phyloP scores from a whole-genome alignment of 2,797 vertebrate genomes.

The Remorina albescens region DNA sequence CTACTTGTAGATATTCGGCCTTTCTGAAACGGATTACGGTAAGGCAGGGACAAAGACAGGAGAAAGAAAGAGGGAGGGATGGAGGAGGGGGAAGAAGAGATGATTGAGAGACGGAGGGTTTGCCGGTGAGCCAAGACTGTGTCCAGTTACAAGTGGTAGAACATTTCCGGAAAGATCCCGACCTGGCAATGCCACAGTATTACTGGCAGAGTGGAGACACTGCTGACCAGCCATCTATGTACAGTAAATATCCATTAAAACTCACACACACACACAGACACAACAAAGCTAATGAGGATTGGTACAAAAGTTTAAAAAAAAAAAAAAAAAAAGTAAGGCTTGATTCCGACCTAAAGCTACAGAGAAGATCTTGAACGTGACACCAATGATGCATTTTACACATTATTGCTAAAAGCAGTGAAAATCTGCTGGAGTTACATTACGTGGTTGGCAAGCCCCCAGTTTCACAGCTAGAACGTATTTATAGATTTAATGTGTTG shows the following conservation, averaged over 20 bases:
- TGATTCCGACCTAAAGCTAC: constrained; percentile 2
- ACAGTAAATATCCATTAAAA: constrained; percentile 23
- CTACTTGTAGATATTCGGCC: neutral
- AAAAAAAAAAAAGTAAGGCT: too few species aligned
- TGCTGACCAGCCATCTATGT: constrained; percentile 11
- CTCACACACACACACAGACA: constrained; percentile 1
- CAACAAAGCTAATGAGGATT: neutral
- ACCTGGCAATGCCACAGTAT: constrained; percentile 65
- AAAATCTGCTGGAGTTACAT: constrained; percentile 26
- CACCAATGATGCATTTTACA: constrained; percentile 14
- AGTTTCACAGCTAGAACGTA: constrained; percentile 37
- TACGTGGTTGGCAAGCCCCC: constrained; percentile 28
- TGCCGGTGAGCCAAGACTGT: constrained; percentile 53
- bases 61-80: neutral
- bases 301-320: too few species aligned
- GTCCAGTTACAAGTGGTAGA: constrained; percentile 73
- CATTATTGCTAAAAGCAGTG: constrained; percentile 28
- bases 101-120: constrained; percentile 41
- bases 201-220: constrained; percentile 54
- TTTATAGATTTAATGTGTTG: constrained; percentile 60
- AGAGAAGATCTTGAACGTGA: constrained; percentile 8
- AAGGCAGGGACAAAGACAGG: constrained; percentile 7
- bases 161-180: constrained; percentile 79
- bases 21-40: constrained; percentile 14
- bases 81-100: constrained; percentile 24